Conservation (phyloP, 2,888 invertebrate species). For the Venusia cambrica region DNA sequence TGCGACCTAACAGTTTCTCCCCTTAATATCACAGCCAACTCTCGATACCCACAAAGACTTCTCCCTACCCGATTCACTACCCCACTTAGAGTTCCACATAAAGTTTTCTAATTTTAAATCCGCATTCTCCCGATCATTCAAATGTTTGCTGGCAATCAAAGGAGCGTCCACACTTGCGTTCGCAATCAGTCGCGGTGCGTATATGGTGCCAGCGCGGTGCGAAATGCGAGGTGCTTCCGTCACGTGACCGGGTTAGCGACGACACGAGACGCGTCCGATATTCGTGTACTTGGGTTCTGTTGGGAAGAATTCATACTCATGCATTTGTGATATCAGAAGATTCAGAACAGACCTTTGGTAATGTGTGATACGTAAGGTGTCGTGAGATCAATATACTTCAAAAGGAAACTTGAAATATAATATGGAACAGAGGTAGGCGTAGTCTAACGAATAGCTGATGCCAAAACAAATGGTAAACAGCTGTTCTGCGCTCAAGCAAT, state of each 20-base stretch:
- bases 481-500: no score
- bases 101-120: constrained; percentile 15
- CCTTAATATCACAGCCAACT: no score
- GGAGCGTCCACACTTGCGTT: constrained; percentile 14
- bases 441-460: no score
- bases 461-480: no score
- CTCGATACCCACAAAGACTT: constrained; percentile 2
- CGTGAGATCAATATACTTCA: no score
- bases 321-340: no score
- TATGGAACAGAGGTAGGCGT: no score
- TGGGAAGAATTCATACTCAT: not conserved
- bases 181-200: constrained; percentile 9
- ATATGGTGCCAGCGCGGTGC: constrained; percentile 13
- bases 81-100: no score
- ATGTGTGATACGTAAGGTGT: no score
- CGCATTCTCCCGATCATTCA: constrained; percentile 14
- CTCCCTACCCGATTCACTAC: no score
- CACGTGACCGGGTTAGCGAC: constrained; percentile 61
- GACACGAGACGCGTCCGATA: constrained; percentile 42
- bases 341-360: no score
- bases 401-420: no score
- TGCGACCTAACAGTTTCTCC: not conserved
- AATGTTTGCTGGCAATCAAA: constrained; percentile 14
- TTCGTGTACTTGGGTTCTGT: constrained; percentile 27
- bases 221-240: constrained; percentile 49